Base-by-base conservation (phyloP, 2,888 invertebrate genomes). In the Cosmopolites sordidus region DNA sequence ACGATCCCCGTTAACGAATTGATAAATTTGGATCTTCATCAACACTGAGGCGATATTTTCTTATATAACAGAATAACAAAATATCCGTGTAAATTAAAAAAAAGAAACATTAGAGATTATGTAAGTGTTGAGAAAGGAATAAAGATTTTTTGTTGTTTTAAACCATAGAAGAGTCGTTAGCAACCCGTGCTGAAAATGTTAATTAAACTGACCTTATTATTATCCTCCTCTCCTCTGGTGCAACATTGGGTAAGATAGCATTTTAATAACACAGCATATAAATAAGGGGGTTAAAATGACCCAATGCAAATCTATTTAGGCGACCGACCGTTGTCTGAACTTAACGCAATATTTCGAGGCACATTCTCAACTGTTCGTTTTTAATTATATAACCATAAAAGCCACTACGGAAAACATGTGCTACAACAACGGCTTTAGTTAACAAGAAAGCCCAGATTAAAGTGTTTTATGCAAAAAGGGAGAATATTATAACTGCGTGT, bases 301-400 rank as follows among this genome's bases (percentile, higher is more conserved):
- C 64, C 62, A 64, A 33, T 64, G 65, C 65, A 66, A 67, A 66
- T 63, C 63, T 63, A 64, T 64, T 66, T 65, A 64, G 63, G 62
- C 59, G 57, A 56, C 58, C 58, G 51, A 42, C 56, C 51, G 49
- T 45, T 58, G 41, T 33, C 48, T 38, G 51, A 55, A 55, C 55
- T 55, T 55, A 56, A 48, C 51, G 51, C 51, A 45, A 56, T 48
- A 56, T 51, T 56, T 56, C 43, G 44, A 49, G 57, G 45, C 53
- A 57, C 40, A 57, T 53, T 57, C 57, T 53, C 53, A 57, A 52
- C 49, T 54, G 51, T 54, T 57, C 57, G 53, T 57, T 57, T 57
- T 57, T 57, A 57, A 57, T 54, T 57, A 57, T 57, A 54, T 58
- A 38, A 43, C 54, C 51, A 58, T 58, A 58, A 56, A 54, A 41